Evolutionary conservation across 2,113 vertebrate genomes (phyloP).

Genomic region (Malurus melanocephalus): DNA sequence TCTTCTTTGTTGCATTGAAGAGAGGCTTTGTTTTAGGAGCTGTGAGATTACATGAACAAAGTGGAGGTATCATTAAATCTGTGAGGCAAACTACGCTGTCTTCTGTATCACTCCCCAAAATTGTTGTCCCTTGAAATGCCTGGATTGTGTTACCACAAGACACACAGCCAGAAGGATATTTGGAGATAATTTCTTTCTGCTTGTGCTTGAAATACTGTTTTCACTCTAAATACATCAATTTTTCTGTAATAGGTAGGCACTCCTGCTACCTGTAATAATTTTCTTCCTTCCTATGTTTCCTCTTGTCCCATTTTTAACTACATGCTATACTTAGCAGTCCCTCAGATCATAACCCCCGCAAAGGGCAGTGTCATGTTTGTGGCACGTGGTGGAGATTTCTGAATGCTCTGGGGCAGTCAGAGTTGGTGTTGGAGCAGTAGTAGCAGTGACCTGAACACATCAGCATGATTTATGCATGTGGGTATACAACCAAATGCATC

Average conservation of each 20-base stretch:
- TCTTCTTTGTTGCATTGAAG: not conserved
- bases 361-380: not conserved
- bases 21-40: not conserved
- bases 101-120: not conserved
- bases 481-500: not conserved
- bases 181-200: not conserved
- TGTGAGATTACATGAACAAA: not conserved
- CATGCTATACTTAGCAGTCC: not conserved
- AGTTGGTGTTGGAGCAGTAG: not conserved
- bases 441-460: not conserved
- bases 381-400: not conserved
- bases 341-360: not conserved
- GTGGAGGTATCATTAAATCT: not conserved
- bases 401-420: not conserved
- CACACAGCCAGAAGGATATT: accelerated
- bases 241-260: not conserved
- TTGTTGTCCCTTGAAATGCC: not conserved
- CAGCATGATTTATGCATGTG: accelerated
- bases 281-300: not conserved
- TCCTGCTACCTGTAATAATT: not conserved
- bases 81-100: not conserved
- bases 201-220: not conserved
- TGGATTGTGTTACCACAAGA: not conserved
- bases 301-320: not conserved
- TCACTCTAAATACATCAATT: not conserved